A percentile compares a stretch with the other conserved stretches of the same genome.
These are phyloP conservation scores for Virgularia gustaviana DNA, from an alignment of 92 coral and sea anemone species.

Conservation along the genomic window DNA sequence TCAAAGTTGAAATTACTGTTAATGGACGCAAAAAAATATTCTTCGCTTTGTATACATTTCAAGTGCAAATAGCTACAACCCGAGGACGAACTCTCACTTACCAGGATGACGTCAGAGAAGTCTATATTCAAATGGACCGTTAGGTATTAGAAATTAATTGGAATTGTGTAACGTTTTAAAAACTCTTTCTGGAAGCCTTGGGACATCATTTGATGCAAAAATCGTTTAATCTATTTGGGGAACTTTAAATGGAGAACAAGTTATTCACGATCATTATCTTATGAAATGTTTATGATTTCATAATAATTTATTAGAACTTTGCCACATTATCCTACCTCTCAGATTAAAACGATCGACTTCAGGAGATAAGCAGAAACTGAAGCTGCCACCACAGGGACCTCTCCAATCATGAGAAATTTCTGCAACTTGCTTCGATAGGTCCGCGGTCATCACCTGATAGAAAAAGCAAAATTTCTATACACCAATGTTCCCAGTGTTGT, in stretches of 20 bases:
- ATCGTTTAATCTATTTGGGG: neutral
- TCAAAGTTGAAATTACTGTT: no score
- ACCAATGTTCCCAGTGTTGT: no score
- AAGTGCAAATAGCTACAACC: no score
- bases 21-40: no score
- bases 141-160: neutral
- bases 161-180: neutral
- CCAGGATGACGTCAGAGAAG: no score
- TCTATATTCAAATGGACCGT: no score
- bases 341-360: slow-evolving; percentile 64
- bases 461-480: slow-evolving; percentile 13
- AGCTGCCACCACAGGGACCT: slow-evolving; percentile 76
- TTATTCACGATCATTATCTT: neutral
- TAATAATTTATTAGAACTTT: no score
- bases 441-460: slow-evolving; percentile 25
- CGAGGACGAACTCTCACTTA: no score
- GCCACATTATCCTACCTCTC: slow-evolving; percentile 60
- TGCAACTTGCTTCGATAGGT: slow-evolving; percentile 52
- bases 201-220: neutral
- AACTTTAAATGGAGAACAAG: neutral
- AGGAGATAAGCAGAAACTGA: slow-evolving; percentile 77
- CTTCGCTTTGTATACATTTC: no score
- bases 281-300: neutral
- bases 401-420: slow-evolving; percentile 74
- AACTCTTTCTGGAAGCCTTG: no score